Base-by-base conservation (phyloP, 2,797 vertebrate species). In the Apodemus agrarius region DNA sequence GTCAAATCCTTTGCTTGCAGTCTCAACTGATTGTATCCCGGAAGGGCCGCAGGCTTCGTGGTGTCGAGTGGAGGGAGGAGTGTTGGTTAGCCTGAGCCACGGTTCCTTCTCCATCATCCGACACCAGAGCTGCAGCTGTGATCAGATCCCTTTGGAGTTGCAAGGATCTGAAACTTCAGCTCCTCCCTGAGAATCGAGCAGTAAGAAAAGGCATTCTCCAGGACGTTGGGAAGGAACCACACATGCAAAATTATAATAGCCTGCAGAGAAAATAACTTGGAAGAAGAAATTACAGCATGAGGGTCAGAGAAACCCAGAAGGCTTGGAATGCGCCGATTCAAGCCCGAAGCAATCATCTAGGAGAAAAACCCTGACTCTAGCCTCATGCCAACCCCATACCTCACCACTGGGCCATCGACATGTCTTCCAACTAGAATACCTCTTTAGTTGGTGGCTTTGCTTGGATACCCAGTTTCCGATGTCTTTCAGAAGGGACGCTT, bases 401-500 rank as follows among this genome's bases (percentile, higher is more conserved):
- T 92, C 37, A 52, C 86, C 34, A 0, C 19, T 13, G 31, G 54
- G 65, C 88, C 40, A n/a, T 22, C 4, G 5, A 75, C 59, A 43
- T n/a, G 94, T 93, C 65, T 94, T 49, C 85, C 82, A 81, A 82
- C 76, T 4, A 19, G 16, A 14, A 79, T 17, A 85, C n/a, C 57
- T 76, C 92, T 93, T 95, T 43, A 65, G 91, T 72, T 59, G 4
- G 9, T n/a, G 81, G 91, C 87, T 96, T 83, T 92, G 54, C 93
- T 96, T 90, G 74, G 82, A 93, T 85, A 75, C 85, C 89, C 90
- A 43, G 79, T 92, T 84, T n/a, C 43, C 40, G 1, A 4, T 21
- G 79, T 89, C 96, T 97, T 97, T 96, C 94, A 93, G 93, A 91
- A 95, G 92, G 26, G 52, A 95, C 76, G 13, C 96, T 97, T 95